phyloP scores from a whole-genome alignment of 2,797 vertebrate species.

The Notoglanidium macrostoma region DNA sequence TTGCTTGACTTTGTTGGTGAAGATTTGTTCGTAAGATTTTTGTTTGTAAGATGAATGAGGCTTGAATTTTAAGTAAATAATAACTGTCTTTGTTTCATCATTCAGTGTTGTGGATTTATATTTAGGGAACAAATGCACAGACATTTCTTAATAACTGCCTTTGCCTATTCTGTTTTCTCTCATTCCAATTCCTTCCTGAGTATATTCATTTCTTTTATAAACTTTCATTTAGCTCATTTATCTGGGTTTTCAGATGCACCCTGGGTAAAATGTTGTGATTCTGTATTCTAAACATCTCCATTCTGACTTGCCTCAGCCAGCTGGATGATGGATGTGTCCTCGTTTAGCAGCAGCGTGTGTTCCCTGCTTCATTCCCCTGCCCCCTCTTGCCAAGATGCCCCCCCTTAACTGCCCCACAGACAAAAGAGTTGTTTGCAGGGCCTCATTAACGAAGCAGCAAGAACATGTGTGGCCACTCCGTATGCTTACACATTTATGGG shows the following conservation, averaged over 20 bases:
- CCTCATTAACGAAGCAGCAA: constrained; percentile 58
- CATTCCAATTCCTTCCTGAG: not conserved
- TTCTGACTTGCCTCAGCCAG: constrained; percentile 20
- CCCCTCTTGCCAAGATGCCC: constrained; percentile 22
- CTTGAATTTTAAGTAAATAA: constrained; percentile 10
- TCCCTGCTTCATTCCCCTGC: constrained; percentile 53
- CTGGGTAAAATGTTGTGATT: constrained; percentile 19
- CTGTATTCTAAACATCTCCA: constrained; percentile 35
- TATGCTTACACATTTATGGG: constrained; percentile 48
- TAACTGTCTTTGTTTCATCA: not conserved
- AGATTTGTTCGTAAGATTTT: no score
- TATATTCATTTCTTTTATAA: not conserved
- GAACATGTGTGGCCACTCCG: constrained; percentile 61
- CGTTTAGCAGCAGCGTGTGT: constrained; percentile 57
- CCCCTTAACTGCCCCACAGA: constrained; percentile 53
- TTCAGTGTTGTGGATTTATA: not conserved
- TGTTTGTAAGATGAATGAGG: not conserved
- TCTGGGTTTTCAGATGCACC: constrained; percentile 1
- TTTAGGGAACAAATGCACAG: not conserved
- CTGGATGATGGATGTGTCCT: constrained; percentile 58
- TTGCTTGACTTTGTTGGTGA: not conserved
- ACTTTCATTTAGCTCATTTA: not conserved
- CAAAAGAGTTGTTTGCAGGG: constrained; percentile 69
- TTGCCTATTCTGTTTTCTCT: not conserved
- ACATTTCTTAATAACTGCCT: not conserved